Conservation (phyloP, 2,888 invertebrate genomes). For the Globia sparganii region DNA sequence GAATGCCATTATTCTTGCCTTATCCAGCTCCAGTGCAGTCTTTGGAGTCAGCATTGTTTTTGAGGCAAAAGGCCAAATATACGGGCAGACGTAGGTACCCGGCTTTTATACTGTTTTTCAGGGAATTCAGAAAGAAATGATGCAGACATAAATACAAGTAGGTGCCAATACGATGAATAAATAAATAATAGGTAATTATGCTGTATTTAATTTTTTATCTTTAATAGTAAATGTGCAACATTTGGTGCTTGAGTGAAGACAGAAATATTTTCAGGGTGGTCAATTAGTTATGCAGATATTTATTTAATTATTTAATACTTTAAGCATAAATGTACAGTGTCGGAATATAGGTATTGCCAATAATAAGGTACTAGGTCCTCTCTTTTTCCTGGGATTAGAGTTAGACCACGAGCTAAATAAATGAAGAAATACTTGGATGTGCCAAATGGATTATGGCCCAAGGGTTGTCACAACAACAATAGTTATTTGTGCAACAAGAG, state of each 20-base stretch:
- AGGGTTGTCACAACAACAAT: too few species aligned
- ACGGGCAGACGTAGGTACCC: conserved; percentile 3
- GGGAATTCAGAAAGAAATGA: not conserved
- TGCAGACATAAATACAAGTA: not conserved
- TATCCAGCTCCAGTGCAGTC: conserved; percentile 61
- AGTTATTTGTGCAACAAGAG: too few species aligned
- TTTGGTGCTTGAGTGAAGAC: not conserved
- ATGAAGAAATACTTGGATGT: not conserved
- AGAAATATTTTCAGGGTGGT: not conserved
- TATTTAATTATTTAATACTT: too few species aligned
- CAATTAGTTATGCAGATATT: not conserved
- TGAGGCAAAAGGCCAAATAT: conserved; percentile 53
- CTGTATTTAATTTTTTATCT: not conserved
- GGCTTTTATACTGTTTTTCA: not conserved
- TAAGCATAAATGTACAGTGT: too few species aligned
- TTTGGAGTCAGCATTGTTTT: conserved; percentile 57
- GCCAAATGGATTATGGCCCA: too few species aligned
- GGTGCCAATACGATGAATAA: not conserved
- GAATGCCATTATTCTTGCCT: conserved; percentile 74
- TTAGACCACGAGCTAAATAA: not conserved
- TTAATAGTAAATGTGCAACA: not conserved
- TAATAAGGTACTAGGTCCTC: not conserved
- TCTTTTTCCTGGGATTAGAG: too few species aligned
- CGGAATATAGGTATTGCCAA: not conserved
- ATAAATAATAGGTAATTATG: not conserved